These are phyloP conservation scores for Meteorus cinctellus DNA, from an alignment of 2,888 invertebrate species.

Conservation along the genomic window DNA sequence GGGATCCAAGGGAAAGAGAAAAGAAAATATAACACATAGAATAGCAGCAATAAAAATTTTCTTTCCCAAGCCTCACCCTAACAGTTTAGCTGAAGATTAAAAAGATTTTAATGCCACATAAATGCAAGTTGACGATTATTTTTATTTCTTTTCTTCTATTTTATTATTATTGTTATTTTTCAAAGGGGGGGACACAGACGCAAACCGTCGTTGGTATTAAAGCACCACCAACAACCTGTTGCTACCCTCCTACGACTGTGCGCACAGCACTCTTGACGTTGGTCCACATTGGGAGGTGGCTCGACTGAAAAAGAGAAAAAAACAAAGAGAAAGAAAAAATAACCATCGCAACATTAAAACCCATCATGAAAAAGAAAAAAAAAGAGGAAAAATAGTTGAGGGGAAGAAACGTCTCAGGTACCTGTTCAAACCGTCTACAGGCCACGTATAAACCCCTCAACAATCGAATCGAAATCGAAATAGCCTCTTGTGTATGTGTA, in stretches of 20 bases:
- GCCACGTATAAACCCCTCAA: conserved; percentile 43
- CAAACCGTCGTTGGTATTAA: conserved; percentile 33
- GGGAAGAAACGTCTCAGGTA: conserved; percentile 40
- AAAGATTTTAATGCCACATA: neutral
- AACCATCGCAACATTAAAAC: conserved; percentile 55
- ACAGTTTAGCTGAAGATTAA: neutral
- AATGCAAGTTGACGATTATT: neutral
- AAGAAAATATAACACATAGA: neutral
- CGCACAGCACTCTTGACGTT: neutral
- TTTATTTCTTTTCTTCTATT: neutral
- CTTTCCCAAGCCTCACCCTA: neutral
- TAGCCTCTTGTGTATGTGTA: conserved; percentile 39
- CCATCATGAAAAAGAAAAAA: conserved; percentile 45
- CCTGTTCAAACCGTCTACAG: conserved; percentile 39
- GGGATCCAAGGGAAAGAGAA: neutral
- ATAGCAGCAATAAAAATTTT: neutral
- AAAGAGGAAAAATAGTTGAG: conserved; percentile 38
- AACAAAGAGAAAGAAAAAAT: conserved; percentile 52
- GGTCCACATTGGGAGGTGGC: conserved; percentile 31
- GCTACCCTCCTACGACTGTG: conserved; percentile 61
- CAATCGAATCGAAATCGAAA: conserved; percentile 54
- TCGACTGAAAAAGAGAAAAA: conserved; percentile 12
- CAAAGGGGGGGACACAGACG: neutral
- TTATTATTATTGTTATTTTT: neutral
- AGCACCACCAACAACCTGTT: conserved; percentile 60